phyloP scores from a whole-genome alignment of 1,140 invertebrate species.

The Cardiocondyla obscurior region DNA sequence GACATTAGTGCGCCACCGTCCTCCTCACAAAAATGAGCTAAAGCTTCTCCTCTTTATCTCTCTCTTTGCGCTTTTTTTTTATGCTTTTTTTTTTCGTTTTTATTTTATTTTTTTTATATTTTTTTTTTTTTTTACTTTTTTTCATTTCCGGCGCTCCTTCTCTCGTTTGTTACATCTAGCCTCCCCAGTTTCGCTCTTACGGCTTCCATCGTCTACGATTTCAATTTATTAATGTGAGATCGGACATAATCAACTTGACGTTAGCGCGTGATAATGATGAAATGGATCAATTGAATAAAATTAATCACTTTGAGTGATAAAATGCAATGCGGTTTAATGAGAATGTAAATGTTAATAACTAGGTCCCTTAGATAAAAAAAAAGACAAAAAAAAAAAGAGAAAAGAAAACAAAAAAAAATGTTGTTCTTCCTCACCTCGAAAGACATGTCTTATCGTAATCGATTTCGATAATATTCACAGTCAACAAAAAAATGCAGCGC shows the following conservation, averaged over 20 bases:
- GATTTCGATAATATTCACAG: not conserved
- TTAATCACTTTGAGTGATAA: not conserved
- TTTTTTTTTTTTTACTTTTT: not conserved
- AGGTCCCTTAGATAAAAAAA: too few species aligned
- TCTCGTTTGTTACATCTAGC: constrained; percentile 54
- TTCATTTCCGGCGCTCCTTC: constrained; percentile 34
- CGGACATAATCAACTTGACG: not conserved
- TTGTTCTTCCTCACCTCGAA: not conserved
- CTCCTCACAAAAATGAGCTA: constrained; percentile 47
- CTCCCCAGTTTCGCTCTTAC: constrained; percentile 37
- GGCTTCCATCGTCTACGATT: not conserved
- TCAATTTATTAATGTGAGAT: not conserved
- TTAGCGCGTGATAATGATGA: not conserved
- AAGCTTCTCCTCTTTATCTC: not conserved
- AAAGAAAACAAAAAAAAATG: too few species aligned
- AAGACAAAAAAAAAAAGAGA: too few species aligned
- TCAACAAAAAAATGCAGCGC: not conserved
- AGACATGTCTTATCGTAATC: not conserved
- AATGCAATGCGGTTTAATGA: constrained; percentile 13
- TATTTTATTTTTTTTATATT: not conserved
- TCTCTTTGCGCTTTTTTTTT: not conserved
- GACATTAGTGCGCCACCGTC: constrained; percentile 78
- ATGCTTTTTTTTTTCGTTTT: not conserved
- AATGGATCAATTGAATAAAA: not conserved
- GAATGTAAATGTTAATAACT: not conserved